phyloP scores from a whole-genome alignment of 2,113 vertebrate genomes.

The Shinisaurus crocodilurus region DNA sequence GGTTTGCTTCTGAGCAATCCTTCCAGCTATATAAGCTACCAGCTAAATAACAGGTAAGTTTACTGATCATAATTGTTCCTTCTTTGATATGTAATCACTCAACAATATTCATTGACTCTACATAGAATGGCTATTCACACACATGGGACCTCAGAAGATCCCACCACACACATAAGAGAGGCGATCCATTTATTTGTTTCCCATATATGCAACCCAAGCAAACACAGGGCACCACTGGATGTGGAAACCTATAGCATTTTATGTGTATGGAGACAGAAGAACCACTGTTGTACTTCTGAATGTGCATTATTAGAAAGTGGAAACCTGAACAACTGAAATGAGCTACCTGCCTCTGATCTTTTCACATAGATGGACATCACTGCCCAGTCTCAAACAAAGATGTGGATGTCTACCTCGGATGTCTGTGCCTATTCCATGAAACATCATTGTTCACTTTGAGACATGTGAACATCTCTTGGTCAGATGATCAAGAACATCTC shows the following conservation, averaged over 20 bases:
- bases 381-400: not conserved
- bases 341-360: not conserved
- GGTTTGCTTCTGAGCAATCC: constrained; percentile 51
- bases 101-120: not conserved
- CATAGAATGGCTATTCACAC: not conserved
- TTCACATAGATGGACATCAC: not conserved
- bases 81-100: not conserved
- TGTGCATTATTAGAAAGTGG: not conserved
- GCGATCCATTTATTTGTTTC: not conserved
- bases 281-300: not conserved
- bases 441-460: not conserved
- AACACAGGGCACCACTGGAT: not conserved
- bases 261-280: not conserved
- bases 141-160: not conserved
- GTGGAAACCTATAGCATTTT: not conserved
- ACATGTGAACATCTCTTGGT: not conserved
- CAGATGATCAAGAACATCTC: not conserved
- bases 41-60: constrained; percentile 49
- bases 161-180: not conserved
- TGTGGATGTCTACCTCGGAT: not conserved
- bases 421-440: not conserved
- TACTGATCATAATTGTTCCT: not conserved
- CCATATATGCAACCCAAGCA: not conserved
- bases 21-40: constrained; percentile 61
- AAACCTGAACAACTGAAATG: not conserved